Evolutionary conservation across 2,797 vertebrate genomes (phyloP), one percentile per base, ranked within the genome.

Genomic region (Lophotriccus pileatus): DNA sequence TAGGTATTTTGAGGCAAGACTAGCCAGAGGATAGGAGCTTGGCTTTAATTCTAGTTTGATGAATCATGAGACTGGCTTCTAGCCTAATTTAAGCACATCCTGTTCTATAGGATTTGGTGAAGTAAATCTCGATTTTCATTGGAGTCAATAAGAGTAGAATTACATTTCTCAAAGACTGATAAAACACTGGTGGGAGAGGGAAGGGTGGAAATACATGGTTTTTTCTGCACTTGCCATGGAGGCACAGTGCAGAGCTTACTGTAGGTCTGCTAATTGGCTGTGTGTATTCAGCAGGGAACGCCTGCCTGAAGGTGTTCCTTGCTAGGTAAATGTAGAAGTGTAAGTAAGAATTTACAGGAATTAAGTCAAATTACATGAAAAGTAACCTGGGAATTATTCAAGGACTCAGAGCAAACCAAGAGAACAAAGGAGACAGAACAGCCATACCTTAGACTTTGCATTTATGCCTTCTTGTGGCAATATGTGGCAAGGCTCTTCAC

Each of bases 1-100:
- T 68, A 36, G 41, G 34, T 56, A 32, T 9, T 87, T 86, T 44
- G 37, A 68, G n/a, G 23, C 37, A 90, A 84, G 27, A 23, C 14
- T 73, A 75, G 28, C 3, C 16, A 66, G 44, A 76, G 32, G 5
- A 55, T 32, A 34, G 36, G 34, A 92, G n/a, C 46, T 94, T 84
- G 50, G 62, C 34, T 90, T 88, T 93, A 93, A 81, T 87, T 95
- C 56, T 41, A 3, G 63, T 81, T 72, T 77, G 69, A 80, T 91
- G 62, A 75, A 73, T 68, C 64, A 12, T 14, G 20, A 82, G 37
- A 37, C 23, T 80, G 30, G 30, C 70, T 93, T 93, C 73, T 76
- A 28, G 62, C 84, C 41, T 19, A 73, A 18, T 73, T 52, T 74
- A 75, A 58, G 49, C 21, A 46, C 14, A 15, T 63, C 93, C 79